Evolutionary conservation across 2,888 invertebrate genomes (phyloP), one percentile per base, ranked within the genome.

Genomic region (Neoaliturus tenellus): DNA sequence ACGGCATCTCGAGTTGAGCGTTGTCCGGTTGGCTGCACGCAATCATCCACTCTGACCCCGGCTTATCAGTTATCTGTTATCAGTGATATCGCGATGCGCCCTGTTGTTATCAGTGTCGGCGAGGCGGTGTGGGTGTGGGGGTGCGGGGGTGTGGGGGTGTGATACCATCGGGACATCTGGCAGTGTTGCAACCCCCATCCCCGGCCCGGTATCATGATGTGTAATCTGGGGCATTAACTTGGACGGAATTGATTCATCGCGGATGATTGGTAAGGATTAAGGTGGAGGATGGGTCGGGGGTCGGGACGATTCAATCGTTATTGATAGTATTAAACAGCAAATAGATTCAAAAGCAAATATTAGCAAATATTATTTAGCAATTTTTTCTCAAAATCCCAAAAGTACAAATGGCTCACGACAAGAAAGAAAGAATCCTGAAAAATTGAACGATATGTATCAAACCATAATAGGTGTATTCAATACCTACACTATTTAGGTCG

Each of bases 21-120:
- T 62, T 31, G 17, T 62, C 62, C 62, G 31, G 28, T 62, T 28
- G 14, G 10, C 20, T 23, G 51, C 51, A 51, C 51, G 51, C 31
- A 8, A 62, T 55, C 55, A 55, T 55, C 55, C 55, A 23, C 55
- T 55, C 55, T 55, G 62, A 62, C 62, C 62, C 14, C 62, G 3
- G 62, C 20, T 10, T 4, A n/a, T 17, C 12, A 51, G 17, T n/a
- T 6, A 17, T 51, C 10, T 17, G n/a, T 51, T 39, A 39, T 39
- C 39, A 39, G 39, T 12, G 4, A n/a, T n/a, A n/a, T n/a, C n/a
- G n/a, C n/a, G n/a, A n/a, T n/a, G n/a, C n/a, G n/a, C n/a, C n/a
- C n/a, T n/a, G n/a, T n/a, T n/a, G n/a, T n/a, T 55, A 55, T 62
- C 62, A 14, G 3, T 62, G 28, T 28, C 62, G 62, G 62, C 17